A percentile compares a stretch with the other conserved stretches of the same genome.
phyloP scores from a whole-genome alignment of 2,888 invertebrate genomes.

The Xiphydria camelus region DNA sequence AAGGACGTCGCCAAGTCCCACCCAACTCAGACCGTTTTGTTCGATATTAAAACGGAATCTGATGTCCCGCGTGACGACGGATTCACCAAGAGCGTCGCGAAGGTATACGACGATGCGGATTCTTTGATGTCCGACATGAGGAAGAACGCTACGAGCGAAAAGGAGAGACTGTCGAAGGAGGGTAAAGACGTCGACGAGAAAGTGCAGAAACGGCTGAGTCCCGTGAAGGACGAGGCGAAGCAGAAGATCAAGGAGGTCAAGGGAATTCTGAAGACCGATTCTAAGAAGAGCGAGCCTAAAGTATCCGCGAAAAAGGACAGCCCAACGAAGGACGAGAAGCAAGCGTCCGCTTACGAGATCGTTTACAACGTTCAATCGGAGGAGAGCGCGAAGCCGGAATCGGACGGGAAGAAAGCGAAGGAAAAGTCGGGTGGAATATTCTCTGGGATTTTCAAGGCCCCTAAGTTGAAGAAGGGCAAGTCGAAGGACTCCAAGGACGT shows the following conservation, averaged over 20 bases:
- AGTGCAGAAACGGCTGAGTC: constrained; percentile 59
- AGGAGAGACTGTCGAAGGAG: constrained; percentile 62
- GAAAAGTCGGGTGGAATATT: constrained; percentile 48
- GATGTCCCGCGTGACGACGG: constrained; percentile 16
- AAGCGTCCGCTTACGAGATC: constrained; percentile 39
- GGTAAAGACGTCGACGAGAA: constrained; percentile 63
- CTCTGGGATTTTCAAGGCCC: constrained; percentile 49
- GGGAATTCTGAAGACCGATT: constrained; percentile 9
- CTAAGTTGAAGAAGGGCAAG: constrained; percentile 46
- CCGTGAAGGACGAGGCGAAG: constrained; percentile 59
- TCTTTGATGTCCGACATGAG: constrained; percentile 26
- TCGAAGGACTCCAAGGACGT: constrained; percentile 47
- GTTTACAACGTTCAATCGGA: constrained; percentile 36
- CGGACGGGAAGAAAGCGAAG: constrained; percentile 41
- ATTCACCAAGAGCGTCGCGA: constrained; percentile 27
- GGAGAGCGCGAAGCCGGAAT: constrained; percentile 26
- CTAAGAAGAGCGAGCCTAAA: constrained; percentile 20
- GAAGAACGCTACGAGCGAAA: constrained; percentile 44
- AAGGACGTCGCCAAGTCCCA: constrained; percentile 3
- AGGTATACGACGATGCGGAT: constrained; percentile 28
- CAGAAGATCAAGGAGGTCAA: constrained; percentile 21
- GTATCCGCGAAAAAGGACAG: constrained; percentile 22
- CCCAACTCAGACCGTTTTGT: constrained; percentile 27
- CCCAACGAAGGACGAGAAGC: constrained; percentile 28
- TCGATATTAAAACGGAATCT: constrained; percentile 31